Conservation (phyloP, 2,888 invertebrate genomes). For the Xanthia icteritia region DNA sequence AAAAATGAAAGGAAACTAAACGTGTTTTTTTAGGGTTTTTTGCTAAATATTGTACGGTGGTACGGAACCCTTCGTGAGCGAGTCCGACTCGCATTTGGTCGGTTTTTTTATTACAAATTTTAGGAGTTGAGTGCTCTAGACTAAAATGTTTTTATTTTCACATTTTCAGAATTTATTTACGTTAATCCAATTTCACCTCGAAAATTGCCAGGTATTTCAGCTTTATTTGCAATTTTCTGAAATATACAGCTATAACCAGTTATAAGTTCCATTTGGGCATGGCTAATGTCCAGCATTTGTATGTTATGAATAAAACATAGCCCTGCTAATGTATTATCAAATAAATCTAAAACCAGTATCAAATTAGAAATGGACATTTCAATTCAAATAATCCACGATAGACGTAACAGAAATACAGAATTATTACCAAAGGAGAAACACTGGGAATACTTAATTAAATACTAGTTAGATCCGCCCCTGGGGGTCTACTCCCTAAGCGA, state of each 20-base stretch:
- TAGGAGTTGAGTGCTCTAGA: slow-evolving; percentile 29
- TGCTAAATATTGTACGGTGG: too few relatives aligned
- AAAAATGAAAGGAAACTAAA: too few relatives aligned
- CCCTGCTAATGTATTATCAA: slow-evolving; percentile 1
- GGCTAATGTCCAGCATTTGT: background rate
- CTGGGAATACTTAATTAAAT: background rate
- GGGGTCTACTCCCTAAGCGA: too few relatives aligned
- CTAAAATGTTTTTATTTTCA: slow-evolving; percentile 31
- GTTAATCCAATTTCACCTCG: slow-evolving; percentile 1
- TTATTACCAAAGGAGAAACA: background rate
- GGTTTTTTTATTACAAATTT: slow-evolving; percentile 9
- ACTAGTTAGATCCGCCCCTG: background rate
- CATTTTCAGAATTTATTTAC: slow-evolving; percentile 6
- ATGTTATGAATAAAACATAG: slow-evolving; percentile 7
- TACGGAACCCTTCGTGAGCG: too few relatives aligned
- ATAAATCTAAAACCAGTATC: background rate
- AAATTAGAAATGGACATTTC: background rate
- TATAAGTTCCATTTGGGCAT: slow-evolving; percentile 7
- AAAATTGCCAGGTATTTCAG: background rate
- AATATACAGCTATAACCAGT: background rate
- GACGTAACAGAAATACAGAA: background rate
- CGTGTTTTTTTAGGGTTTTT: too few relatives aligned
- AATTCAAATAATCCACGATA: background rate
- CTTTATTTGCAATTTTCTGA: background rate
- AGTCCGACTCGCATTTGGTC: too few relatives aligned